phyloP scores from a whole-genome alignment of 1,140 invertebrate genomes.

The Teleopsis dalmanni region DNA sequence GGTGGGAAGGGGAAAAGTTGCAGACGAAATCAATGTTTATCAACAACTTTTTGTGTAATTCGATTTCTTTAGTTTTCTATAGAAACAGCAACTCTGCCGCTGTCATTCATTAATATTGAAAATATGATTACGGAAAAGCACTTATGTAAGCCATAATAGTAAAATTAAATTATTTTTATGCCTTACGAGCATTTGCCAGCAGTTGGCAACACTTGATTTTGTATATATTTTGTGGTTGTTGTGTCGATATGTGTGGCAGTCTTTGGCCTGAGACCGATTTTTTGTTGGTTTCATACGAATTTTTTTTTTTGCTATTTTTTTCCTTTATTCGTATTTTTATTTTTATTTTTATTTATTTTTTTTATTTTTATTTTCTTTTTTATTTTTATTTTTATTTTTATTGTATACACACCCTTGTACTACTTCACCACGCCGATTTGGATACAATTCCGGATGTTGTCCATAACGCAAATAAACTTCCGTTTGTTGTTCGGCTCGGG shows the following conservation, averaged over 20 bases:
- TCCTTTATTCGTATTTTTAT: not conserved
- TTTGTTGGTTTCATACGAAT: not conserved
- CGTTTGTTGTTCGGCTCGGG: slow-evolving; percentile 77
- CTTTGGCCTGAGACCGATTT: too few relatives aligned
- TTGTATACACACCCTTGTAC: slow-evolving; percentile 57
- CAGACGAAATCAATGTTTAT: too few relatives aligned
- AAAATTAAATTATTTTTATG: slow-evolving; percentile 6
- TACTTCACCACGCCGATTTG: slow-evolving; percentile 77
- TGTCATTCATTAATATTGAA: not conserved
- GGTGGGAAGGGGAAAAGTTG: too few relatives aligned
- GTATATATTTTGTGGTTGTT: not conserved
- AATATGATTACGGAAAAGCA: slow-evolving; percentile 8
- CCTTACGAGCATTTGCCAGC: not conserved
- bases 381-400: not conserved
- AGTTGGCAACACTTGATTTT: too few relatives aligned
- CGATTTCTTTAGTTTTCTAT: not conserved
- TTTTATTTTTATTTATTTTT: not conserved
- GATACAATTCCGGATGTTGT: slow-evolving; percentile 85
- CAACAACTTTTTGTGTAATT: too few relatives aligned
- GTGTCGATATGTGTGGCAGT: too few relatives aligned
- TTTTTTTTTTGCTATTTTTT: not conserved
- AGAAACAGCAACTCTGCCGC: not conserved
- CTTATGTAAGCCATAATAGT: slow-evolving; percentile 9
- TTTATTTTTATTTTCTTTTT: slow-evolving; percentile 3
- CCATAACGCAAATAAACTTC: slow-evolving; percentile 83